phyloP scores from a whole-genome alignment of 1,140 invertebrate species.

The Conus betulinus region DNA sequence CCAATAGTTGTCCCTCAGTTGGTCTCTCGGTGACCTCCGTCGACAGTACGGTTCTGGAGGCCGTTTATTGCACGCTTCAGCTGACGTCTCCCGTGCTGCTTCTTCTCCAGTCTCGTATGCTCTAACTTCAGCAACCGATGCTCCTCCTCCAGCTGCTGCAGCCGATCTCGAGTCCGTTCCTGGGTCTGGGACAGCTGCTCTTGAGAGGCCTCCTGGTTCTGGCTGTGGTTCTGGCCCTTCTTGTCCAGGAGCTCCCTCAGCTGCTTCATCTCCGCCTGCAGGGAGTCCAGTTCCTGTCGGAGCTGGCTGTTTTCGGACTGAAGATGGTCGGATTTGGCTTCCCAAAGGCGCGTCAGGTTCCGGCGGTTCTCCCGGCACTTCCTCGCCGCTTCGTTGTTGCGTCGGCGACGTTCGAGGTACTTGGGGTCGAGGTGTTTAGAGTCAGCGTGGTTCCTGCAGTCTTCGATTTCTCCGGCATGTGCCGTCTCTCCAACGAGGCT shows the following conservation, averaged over 20 bases:
- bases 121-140: too few species aligned
- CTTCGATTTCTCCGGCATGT: neutral
- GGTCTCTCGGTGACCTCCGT: too few species aligned
- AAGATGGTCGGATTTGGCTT: slow-evolving; percentile 74
- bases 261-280: slow-evolving; percentile 93
- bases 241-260: slow-evolving; percentile 81
- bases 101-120: too few species aligned
- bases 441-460: slow-evolving; percentile 17
- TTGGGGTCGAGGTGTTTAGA: slow-evolving; percentile 56
- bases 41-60: too few species aligned
- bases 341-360: slow-evolving; percentile 67
- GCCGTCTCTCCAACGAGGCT: neutral
- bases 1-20: too few species aligned
- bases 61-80: too few species aligned
- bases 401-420: slow-evolving; percentile 66
- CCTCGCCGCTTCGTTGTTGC: slow-evolving; percentile 71
- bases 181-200: neutral
- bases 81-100: too few species aligned
- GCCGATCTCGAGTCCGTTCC: too few species aligned
- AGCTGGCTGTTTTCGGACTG: slow-evolving; percentile 83
- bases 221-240: neutral
- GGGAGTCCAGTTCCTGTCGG: slow-evolving; percentile 88
- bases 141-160: too few species aligned
- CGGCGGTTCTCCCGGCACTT: slow-evolving; percentile 70
- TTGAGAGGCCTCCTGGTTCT: neutral